phyloP scores from a whole-genome alignment of 2,113 vertebrate genomes.

The Papio anubis region DNA sequence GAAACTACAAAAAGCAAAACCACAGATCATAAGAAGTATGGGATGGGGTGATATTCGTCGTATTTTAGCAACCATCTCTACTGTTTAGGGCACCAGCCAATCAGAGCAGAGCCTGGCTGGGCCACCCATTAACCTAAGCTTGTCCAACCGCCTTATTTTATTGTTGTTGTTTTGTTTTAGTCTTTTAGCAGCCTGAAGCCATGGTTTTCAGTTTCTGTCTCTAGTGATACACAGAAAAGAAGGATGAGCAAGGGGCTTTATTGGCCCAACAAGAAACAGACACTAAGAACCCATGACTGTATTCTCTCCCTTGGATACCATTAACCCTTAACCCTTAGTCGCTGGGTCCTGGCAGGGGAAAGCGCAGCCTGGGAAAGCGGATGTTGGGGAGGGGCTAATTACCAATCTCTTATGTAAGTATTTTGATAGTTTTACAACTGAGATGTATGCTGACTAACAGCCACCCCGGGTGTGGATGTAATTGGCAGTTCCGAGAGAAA shows the following conservation, averaged over 20 bases:
- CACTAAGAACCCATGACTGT: too few relatives aligned
- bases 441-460: neutral
- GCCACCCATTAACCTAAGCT: neutral
- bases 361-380: neutral
- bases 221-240: too few relatives aligned
- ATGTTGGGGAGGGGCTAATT: neutral
- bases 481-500: conserved; percentile 64
- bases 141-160: too few relatives aligned
- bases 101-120: neutral
- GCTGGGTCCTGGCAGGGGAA: neutral
- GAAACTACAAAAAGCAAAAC: neutral
- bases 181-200: too few relatives aligned
- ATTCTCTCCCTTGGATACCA: too few relatives aligned
- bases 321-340: neutral
- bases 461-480: neutral
- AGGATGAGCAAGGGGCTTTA: too few relatives aligned
- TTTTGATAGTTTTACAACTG: neutral
- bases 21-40: neutral
- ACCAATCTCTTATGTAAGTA: neutral
- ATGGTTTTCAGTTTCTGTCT: too few relatives aligned
- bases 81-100: neutral
- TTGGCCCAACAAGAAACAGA: too few relatives aligned
- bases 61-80: neutral
- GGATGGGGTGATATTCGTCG: neutral
- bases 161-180: too few relatives aligned